Evolutionary conservation across 2,797 vertebrate genomes (phyloP).

Genomic region (Acomys russatus): DNA sequence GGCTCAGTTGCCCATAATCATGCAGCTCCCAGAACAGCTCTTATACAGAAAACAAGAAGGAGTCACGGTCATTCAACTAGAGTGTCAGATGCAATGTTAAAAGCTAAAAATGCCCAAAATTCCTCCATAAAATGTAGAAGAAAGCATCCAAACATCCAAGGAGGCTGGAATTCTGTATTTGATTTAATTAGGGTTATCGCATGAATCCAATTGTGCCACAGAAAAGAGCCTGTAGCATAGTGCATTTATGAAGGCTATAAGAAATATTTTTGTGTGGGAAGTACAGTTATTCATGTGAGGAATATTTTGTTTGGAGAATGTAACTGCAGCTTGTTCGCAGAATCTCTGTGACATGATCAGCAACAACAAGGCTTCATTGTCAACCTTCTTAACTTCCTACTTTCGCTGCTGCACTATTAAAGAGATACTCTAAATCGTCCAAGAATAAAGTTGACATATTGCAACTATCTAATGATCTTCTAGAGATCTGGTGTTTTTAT

Average conservation of each 20-base stretch:
- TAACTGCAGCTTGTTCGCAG: background rate
- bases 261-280: background rate
- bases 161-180: background rate
- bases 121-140: background rate
- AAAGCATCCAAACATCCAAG: background rate
- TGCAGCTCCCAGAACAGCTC: background rate
- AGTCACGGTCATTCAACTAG: background rate
- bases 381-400: background rate
- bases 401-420: background rate
- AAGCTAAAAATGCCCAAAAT: background rate
- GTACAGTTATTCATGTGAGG: constrained; percentile 27
- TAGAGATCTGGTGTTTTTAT: background rate
- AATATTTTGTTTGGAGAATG: constrained; percentile 13
- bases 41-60: background rate
- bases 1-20: background rate
- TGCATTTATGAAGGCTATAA: background rate
- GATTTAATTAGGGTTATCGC: constrained; percentile 32
- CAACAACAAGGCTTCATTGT: background rate
- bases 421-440: background rate
- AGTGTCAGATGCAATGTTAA: background rate
- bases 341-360: background rate
- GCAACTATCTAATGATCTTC: constrained; percentile 26
- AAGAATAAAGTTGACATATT: background rate
- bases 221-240: background rate
- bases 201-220: background rate